Percentiles rank a stretch among this genome's conserved stretches.
phyloP scores from a whole-genome alignment of 2,797 vertebrate species.

The Avahi laniger region DNA sequence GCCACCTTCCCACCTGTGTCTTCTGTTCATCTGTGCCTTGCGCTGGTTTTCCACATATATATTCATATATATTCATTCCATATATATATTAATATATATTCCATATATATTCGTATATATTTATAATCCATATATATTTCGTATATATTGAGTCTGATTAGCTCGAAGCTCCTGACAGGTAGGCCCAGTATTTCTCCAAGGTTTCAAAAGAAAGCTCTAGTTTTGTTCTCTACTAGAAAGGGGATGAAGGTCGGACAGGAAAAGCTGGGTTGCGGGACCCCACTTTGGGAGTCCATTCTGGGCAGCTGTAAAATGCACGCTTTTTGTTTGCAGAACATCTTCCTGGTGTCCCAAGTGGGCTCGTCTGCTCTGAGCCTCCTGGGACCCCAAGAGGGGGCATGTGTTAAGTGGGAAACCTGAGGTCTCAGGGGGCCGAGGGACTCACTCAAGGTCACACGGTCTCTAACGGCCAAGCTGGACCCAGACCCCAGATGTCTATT shows the following conservation, averaged over 20 bases:
- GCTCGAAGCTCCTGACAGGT: not conserved
- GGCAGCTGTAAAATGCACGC: not conserved
- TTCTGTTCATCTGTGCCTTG: not conserved
- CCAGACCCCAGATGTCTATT: not conserved
- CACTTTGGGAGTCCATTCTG: not conserved
- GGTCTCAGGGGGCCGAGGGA: not conserved
- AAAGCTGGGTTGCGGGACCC: not conserved
- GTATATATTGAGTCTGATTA: not conserved
- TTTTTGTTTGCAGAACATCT: not conserved
- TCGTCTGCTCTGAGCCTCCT: fast-evolving
- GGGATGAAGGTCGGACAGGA: not conserved
- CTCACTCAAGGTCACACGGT: not conserved
- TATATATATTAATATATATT: too few species aligned
- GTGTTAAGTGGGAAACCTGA: not conserved
- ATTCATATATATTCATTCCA: too few species aligned
- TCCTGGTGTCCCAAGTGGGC: not conserved
- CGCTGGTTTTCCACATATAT: not conserved
- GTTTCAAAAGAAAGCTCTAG: not conserved
- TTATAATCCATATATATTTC: too few species aligned
- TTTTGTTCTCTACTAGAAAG: not conserved
- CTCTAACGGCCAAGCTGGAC: not conserved
- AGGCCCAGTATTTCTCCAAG: not conserved
- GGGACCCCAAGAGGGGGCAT: not conserved
- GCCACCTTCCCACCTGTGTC: fast-evolving
- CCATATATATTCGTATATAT: too few species aligned